Conservation (phyloP, 2,113 vertebrate species). For the Colaptes auratus region DNA sequence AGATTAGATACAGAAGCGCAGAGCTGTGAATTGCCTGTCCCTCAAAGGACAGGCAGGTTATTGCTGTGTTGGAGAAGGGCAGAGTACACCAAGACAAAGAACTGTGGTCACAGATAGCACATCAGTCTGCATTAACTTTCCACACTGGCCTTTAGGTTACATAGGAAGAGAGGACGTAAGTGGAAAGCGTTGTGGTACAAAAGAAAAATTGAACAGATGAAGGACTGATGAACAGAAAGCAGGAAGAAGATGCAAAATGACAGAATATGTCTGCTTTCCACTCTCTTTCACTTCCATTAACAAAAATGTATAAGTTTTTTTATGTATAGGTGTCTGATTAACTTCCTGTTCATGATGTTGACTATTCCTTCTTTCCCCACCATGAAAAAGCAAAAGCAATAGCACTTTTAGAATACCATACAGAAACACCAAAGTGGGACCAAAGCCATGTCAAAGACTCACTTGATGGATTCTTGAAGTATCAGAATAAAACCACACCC, state of each 20-base stretch:
- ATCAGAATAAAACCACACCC: not conserved
- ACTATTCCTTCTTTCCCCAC: not conserved
- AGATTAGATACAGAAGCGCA: not conserved
- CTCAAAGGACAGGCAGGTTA: not conserved
- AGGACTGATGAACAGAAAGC: not conserved
- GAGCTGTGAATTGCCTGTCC: not conserved
- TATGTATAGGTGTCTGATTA: not conserved
- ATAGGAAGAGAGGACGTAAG: not conserved
- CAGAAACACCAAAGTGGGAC: not conserved
- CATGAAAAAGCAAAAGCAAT: not conserved
- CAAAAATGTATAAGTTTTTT: not conserved
- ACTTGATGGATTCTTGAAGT: not conserved
- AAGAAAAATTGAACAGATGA: not conserved
- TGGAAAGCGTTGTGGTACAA: not conserved
- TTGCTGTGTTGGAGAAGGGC: not conserved
- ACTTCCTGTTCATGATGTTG: not conserved
- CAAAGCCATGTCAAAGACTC: not conserved
- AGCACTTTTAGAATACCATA: not conserved
- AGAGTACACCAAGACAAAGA: not conserved
- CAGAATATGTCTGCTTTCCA: not conserved
- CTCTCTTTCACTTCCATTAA: not conserved
- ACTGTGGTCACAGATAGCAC: rapidly evolving
- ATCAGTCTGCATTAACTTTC: not conserved
- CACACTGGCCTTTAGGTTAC: not conserved
- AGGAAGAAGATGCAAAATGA: not conserved